A percentile compares a stretch with the other conserved stretches of the same genome.
These are phyloP conservation scores for Iselma pallidipennis DNA, from an alignment of 2,888 invertebrate species.

Conservation along the genomic window DNA sequence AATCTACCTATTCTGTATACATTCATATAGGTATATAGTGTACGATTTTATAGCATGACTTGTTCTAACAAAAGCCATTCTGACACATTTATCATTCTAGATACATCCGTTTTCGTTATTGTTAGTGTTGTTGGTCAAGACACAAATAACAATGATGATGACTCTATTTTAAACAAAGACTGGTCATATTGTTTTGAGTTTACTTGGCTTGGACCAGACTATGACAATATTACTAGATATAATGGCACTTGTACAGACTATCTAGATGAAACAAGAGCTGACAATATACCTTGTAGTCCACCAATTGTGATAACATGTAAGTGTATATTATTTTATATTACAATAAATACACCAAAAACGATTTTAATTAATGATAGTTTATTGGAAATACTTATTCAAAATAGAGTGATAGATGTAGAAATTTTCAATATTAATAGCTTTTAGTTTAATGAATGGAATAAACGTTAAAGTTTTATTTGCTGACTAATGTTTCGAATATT, in stretches of 20 bases:
- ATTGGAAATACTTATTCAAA: not conserved
- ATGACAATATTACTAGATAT: conserved; percentile 61
- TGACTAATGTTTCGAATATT: not conserved
- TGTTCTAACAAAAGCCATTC: no score
- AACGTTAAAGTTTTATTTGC: not conserved
- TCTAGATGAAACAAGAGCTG: conserved; percentile 43
- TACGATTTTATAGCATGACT: no score
- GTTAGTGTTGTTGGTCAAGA: not conserved
- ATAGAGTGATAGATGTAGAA: not conserved
- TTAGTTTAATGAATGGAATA: not conserved
- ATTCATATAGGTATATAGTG: no score
- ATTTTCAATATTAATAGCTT: not conserved
- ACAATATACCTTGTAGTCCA: conserved; percentile 62
- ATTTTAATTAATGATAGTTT: not conserved
- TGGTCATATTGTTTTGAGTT: conserved; percentile 65
- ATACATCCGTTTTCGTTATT: not conserved
- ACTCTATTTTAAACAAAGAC: conserved; percentile 6
- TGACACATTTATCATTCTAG: not conserved
- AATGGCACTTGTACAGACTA: conserved; percentile 52
- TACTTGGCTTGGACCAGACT: conserved; percentile 71
- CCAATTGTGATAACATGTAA: conserved; percentile 69
- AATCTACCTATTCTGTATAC: not conserved
- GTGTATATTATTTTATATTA: conserved; percentile 31
- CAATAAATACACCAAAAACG: not conserved
- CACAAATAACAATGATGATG: not conserved